Conservation (phyloP, 2,888 invertebrate species). For the Orchestes rusci region DNA sequence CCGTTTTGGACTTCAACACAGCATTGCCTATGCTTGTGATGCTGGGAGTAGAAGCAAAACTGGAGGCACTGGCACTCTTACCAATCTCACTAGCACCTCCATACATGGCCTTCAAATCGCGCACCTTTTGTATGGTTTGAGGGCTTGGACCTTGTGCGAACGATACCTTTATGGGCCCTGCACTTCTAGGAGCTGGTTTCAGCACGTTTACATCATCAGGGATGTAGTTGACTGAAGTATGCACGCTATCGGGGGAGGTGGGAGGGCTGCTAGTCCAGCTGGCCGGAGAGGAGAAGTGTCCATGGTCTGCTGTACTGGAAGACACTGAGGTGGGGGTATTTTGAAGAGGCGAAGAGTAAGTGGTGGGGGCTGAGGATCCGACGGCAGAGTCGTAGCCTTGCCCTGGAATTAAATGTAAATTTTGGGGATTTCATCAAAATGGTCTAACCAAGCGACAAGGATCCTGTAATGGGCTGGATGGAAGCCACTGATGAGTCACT, state of each 20-base stretch:
- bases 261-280: constrained; percentile 55
- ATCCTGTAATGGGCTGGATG: constrained; percentile 42
- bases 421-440: background rate
- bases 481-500: constrained; percentile 45
- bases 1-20: constrained; percentile 58
- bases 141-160: constrained; percentile 48
- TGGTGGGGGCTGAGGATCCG: constrained; percentile 52
- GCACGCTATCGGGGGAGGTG: constrained; percentile 50
- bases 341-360: constrained; percentile 49
- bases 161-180: constrained; percentile 47
- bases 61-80: constrained; percentile 19
- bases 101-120: constrained; percentile 24
- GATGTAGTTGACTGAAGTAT: constrained; percentile 49
- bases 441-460: constrained; percentile 36
- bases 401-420: constrained; percentile 7
- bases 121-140: constrained; percentile 44
- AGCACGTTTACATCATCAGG: constrained; percentile 42
- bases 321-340: constrained; percentile 43
- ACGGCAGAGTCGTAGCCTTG: constrained; percentile 55
- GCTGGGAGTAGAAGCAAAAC: constrained; percentile 44
- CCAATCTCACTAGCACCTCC: constrained; percentile 19
- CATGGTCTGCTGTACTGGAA: constrained; percentile 40
- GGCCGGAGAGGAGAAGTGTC: constrained; percentile 48
- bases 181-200: constrained; percentile 28
- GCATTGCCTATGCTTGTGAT: constrained; percentile 61